Percentiles rank a stretch among this genome's conserved stretches.
Evolutionary conservation across 2,888 invertebrate species (phyloP).

Genomic region (Dryococelus australis): DNA sequence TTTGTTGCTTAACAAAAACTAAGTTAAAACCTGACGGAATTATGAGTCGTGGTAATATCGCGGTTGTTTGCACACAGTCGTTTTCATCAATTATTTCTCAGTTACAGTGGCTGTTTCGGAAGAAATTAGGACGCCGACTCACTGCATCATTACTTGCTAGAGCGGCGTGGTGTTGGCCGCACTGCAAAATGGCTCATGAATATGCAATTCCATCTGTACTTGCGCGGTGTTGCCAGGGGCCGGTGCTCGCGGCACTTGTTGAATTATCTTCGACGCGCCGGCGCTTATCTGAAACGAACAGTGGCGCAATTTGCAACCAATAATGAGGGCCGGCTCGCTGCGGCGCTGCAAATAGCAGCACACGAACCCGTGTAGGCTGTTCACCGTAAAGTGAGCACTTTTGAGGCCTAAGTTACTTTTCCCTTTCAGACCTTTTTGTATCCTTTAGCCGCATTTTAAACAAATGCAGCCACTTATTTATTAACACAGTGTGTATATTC

Average conservation of each 20-base stretch:
- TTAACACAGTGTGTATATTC: too few species aligned
- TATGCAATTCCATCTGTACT: neutral
- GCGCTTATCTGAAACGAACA: constrained; percentile 16
- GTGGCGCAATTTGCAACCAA: neutral
- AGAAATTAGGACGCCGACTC: neutral
- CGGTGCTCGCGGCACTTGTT: neutral
- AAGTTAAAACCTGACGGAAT: too few species aligned
- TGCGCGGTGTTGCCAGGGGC: neutral
- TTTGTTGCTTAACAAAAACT: too few species aligned
- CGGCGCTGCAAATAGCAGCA: neutral
- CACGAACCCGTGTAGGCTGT: neutral
- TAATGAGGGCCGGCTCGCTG: neutral
- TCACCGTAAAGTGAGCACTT: too few species aligned
- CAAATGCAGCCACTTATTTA: too few species aligned
- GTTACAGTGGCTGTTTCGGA: neutral
- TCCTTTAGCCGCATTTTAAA: too few species aligned
- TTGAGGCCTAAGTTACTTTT: too few species aligned
- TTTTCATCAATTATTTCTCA: neutral
- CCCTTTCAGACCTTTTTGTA: too few species aligned
- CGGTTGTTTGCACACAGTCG: neutral
- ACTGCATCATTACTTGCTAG: neutral
- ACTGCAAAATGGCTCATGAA: constrained; percentile 10
- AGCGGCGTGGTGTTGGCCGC: neutral
- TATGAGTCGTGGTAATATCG: too few species aligned
- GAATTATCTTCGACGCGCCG: neutral